Percentiles rank a stretch among this genome's conserved stretches.
These are phyloP conservation scores for Nemoura dubitans DNA, from an alignment of 2,888 invertebrate species.

Conservation along the genomic window DNA sequence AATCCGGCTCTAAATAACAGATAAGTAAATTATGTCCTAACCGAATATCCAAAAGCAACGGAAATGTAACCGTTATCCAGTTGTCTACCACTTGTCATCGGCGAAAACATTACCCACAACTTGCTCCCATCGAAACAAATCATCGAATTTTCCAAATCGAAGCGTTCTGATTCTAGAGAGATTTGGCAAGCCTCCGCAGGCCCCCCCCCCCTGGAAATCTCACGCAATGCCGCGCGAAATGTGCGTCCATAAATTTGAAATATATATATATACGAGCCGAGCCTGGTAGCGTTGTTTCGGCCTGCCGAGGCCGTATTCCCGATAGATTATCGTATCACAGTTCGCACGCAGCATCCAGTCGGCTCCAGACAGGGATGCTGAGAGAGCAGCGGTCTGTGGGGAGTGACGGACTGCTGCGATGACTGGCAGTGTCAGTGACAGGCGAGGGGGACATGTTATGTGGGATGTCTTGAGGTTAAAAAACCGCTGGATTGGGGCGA, in stretches of 20 bases:
- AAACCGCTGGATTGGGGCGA: too few species aligned
- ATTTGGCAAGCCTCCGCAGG: neutral
- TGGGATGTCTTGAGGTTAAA: too few species aligned
- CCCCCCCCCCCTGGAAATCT: neutral
- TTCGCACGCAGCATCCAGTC: neutral
- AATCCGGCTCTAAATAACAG: too few species aligned
- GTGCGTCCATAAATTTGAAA: neutral
- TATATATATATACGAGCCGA: neutral
- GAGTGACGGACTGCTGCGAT: neutral
- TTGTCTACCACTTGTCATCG: neutral
- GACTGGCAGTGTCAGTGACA: too few species aligned
- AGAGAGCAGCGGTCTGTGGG: neutral
- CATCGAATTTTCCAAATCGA: constrained; percentile 12
- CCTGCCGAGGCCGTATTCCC: neutral
- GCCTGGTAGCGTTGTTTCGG: constrained; percentile 9
- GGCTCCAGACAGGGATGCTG: neutral
- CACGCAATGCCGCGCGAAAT: neutral
- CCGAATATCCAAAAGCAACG: too few species aligned
- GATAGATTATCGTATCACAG: constrained; percentile 33
- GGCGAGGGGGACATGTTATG: too few species aligned
- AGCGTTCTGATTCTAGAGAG: neutral
- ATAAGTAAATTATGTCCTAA: too few species aligned
- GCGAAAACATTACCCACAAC: neutral
- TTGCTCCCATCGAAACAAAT: neutral
- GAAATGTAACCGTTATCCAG: too few species aligned